Base-by-base conservation (phyloP, 2,888 invertebrate species). In the Clanis bilineata region DNA sequence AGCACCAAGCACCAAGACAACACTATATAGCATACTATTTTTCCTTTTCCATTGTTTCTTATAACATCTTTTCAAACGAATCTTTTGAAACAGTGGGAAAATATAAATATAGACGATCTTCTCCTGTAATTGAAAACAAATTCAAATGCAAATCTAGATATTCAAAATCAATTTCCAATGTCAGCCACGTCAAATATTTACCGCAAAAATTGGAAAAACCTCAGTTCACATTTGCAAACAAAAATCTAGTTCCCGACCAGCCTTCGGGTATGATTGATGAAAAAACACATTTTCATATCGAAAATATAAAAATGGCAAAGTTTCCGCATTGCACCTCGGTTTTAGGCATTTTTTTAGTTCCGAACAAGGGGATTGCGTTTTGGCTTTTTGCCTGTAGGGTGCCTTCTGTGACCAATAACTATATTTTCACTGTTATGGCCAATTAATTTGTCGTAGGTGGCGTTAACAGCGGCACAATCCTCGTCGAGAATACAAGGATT, bases 371-470 rank as follows among this genome's bases (percentile, higher is more conserved):
- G 38, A 23, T 36, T 56, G 59, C 47, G 60, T 61, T 59, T 39
- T 61, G 60, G 54, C 57, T 61, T 61, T 61, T 61, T 57, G 60
- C 60, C 60, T 59, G 55, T 55, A 44, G 55, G 56, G 41, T 38
- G 51, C 51, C 57, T 61, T 60, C 36, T 60, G 51, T 36, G 57
- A 18, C 73, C 82, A 79, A 81, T 83, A 80, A 74, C 83, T 72
- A 80, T 85, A 83, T 78, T 80, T 85, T 68, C 72, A 74, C 72
- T 71, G 80, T 79, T 82, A 84, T 81, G 68, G 82, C 74, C 85
- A 76, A 85, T 84, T 83, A 81, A 82, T 85, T 82, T 83, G 80
- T 79, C 74, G 77, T 73, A 74, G 75, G 72, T 73, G 72, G 72
- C 67, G 75, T 69, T 77, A 74, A 77, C 78, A 76, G 68, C 65